Evolutionary conservation across 2,113 vertebrate species (phyloP), one percentile per base, ranked within the genome.

Genomic region (Vulpes lagopus): DNA sequence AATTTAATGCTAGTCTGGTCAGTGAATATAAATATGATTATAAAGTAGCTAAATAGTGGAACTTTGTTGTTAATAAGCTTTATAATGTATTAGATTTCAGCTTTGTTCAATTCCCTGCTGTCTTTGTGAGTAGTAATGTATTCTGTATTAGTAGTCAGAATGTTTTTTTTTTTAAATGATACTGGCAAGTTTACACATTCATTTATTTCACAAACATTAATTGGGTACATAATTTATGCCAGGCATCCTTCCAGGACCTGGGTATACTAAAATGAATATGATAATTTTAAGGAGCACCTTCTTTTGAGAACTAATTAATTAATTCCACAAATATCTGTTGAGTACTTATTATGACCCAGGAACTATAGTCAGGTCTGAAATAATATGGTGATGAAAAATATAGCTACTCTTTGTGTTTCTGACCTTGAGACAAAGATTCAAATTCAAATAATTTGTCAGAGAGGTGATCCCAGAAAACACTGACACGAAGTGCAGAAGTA

Each of bases 11-110:
- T 65, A 35, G 9, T 73, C 22, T 64, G 32, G 9, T 64, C 35
- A 73, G 57, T 95, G 71, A 91, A 79, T 94, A 91, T 83, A 87
- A 83, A 89, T 82, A 49, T 32, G 6, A 2, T 43, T 81, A 74
- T 71, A 93, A 78, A 95, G 62, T 78, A 91, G 25, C 27, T 89
- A 65, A 87, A 73, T 51, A 93, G 30, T 95, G 96, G 81, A 83
- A 62, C 35, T 60, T 79, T 71, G 11, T 51, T 79, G 38, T 89
- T 94, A 92, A 85, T 92, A 94, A 49, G 81, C 55, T 89, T 78
- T 79, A 16, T 91, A 81, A 89, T 97, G 17, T 53, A 62, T 59
- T 78, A 64, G 2, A 67, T 95, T 80, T 83, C 62, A 51, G 16
- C 94, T 92, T 74, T 84, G 76, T 64, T 93, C 19, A 80, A 5